phyloP scores from a whole-genome alignment of 2,888 invertebrate species.

The Drosophila histrio region DNA sequence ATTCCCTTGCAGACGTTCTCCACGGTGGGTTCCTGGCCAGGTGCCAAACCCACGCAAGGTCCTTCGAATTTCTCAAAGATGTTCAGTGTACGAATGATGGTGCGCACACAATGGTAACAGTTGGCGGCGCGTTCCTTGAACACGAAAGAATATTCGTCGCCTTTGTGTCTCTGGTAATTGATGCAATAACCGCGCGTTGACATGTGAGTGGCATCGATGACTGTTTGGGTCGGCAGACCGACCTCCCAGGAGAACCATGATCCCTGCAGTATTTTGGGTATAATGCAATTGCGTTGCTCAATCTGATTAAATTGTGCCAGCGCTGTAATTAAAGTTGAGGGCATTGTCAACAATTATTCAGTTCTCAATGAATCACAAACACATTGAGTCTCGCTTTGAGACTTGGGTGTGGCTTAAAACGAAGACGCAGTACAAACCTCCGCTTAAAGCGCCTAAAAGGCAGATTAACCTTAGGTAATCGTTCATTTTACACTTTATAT shows the following conservation, averaged over 20 bases:
- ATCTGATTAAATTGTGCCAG: conserved; percentile 63
- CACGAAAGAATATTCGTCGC: conserved; percentile 94
- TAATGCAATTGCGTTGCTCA: conserved; percentile 86
- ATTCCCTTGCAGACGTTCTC: conserved; percentile 91
- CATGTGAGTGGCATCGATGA: conserved; percentile 92
- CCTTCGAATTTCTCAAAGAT: conserved; percentile 95
- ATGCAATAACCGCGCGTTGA: conserved; percentile 90
- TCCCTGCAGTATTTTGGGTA: conserved; percentile 92
- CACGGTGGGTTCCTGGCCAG: conserved; percentile 88
- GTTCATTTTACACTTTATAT: conserved; percentile 38
- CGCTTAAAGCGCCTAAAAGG: conserved; percentile 39
- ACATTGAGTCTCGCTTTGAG: conserved; percentile 38
- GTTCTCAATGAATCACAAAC: conserved; percentile 64
- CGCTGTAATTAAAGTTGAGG: conserved; percentile 40
- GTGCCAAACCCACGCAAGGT: conserved; percentile 89
- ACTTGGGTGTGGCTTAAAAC: conserved; percentile 67
- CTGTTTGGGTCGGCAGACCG: conserved; percentile 91
- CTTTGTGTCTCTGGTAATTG: conserved; percentile 88
- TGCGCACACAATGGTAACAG: conserved; percentile 94
- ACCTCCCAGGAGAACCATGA: conserved; percentile 97
- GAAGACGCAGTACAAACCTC: conserved; percentile 47
- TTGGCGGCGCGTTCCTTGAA: conserved; percentile 86
- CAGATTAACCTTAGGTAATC: conserved; percentile 37
- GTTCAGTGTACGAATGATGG: conserved; percentile 93
- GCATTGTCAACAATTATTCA: background rate